phyloP scores from a whole-genome alignment of 2,797 vertebrate species.

The Australoheros facetus region DNA sequence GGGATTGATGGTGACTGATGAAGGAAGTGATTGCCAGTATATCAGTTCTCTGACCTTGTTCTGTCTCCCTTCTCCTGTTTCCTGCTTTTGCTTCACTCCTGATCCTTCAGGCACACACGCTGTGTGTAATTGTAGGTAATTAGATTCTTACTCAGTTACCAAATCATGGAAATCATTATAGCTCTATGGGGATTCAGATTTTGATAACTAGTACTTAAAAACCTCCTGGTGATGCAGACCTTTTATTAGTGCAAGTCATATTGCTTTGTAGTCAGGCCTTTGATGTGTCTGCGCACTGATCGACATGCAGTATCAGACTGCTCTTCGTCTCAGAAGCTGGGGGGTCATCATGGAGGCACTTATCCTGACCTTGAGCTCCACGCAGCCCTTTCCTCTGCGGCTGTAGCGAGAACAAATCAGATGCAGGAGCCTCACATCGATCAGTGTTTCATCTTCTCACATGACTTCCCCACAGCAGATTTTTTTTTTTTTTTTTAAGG shows the following conservation, averaged over 20 bases:
- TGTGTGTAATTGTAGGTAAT: slow-evolving; percentile 43
- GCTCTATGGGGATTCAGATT: slow-evolving; percentile 36
- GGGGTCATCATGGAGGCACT: slow-evolving; percentile 66
- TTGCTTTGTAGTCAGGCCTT: slow-evolving; percentile 45
- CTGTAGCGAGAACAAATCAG: slow-evolving; percentile 62
- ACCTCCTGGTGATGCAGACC: slow-evolving; percentile 43
- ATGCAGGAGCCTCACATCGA: slow-evolving; percentile 69
- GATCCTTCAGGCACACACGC: slow-evolving; percentile 32
- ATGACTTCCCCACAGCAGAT: slow-evolving; percentile 64
- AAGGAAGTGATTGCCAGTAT: slow-evolving; percentile 11
- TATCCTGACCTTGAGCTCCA: slow-evolving; percentile 62
- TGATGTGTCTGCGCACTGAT: slow-evolving; percentile 51
- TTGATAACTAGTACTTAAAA: slow-evolving; percentile 35
- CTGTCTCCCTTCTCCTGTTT: slow-evolving; percentile 30
- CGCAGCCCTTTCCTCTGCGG: slow-evolving; percentile 5
- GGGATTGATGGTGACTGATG: slow-evolving; percentile 39
- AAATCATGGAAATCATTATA: slow-evolving; percentile 57
- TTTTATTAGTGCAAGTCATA: slow-evolving; percentile 29
- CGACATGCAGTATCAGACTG: slow-evolving; percentile 56
- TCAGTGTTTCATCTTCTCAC: slow-evolving; percentile 72
- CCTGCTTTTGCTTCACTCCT: slow-evolving; percentile 26
- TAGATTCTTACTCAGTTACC: slow-evolving; percentile 50
- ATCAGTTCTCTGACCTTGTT: slow-evolving; percentile 52
- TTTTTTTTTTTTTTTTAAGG: slow-evolving; percentile 10
- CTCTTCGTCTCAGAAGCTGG: slow-evolving; percentile 52